Evolutionary conservation across 2,113 vertebrate genomes (phyloP).

Genomic region (Rhinichthys klamathensis): DNA sequence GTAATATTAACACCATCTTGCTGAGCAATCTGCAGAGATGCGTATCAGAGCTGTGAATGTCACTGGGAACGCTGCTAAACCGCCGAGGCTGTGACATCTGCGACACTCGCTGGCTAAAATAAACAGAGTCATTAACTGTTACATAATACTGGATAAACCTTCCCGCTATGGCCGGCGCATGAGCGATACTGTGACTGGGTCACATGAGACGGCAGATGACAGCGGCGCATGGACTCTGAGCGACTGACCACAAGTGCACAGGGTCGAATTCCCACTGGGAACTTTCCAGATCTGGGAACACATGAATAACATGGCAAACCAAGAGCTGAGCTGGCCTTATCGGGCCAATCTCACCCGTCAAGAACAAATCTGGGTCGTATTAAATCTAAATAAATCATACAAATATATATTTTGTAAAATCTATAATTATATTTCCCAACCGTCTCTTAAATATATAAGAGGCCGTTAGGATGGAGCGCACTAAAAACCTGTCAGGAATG

Average conservation of each 20-base stretch:
- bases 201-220: slow-evolving; percentile 16
- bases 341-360: background rate
- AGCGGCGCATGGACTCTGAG: background rate
- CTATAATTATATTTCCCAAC: too few relatives aligned
- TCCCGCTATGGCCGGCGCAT: background rate
- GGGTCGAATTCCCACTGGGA: background rate
- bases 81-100: background rate
- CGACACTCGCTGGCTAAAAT: slow-evolving; percentile 12
- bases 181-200: background rate
- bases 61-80: background rate
- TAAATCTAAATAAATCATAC: background rate
- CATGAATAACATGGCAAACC: background rate
- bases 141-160: background rate
- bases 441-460: background rate
- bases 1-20: background rate
- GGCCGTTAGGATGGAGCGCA: background rate
- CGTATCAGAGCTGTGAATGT: background rate
- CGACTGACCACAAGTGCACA: background rate
- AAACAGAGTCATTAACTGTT: slow-evolving; percentile 7
- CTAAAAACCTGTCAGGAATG: background rate
- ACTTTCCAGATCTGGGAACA: background rate
- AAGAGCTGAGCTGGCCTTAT: background rate
- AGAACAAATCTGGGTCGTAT: background rate
- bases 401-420: too few relatives aligned
- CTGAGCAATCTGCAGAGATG: background rate